phyloP scores from a whole-genome alignment of 2,113 vertebrate species.

The Dendrocopos noguchii region DNA sequence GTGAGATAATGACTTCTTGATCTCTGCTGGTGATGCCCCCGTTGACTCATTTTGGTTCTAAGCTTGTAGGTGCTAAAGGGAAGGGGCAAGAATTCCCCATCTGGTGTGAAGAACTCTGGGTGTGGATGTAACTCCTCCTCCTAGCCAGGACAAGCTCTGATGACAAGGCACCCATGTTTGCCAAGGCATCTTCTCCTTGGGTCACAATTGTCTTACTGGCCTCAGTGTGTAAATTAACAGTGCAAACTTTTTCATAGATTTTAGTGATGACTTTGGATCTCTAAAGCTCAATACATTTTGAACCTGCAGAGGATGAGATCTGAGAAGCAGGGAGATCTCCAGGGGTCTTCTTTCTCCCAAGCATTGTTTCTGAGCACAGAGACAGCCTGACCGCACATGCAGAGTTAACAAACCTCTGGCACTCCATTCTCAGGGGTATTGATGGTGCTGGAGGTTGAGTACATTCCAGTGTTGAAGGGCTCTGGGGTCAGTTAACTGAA shows the following conservation, averaged over 20 bases:
- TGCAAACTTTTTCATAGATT: not conserved
- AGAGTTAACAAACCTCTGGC: not conserved
- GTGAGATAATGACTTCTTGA: too few species aligned
- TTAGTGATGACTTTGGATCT: not conserved
- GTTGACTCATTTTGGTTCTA: not conserved
- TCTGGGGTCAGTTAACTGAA: not conserved
- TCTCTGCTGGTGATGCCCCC: too few species aligned
- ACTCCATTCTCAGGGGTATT: accelerated
- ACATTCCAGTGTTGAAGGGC: not conserved
- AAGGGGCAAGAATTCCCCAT: not conserved
- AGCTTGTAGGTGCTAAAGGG: not conserved
- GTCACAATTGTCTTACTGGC: not conserved
- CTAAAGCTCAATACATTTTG: not conserved
- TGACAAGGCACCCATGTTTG: accelerated
- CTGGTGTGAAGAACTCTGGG: not conserved
- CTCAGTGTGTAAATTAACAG: not conserved
- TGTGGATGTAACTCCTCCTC: not conserved
- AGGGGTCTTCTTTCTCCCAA: not conserved
- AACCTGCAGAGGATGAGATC: not conserved
- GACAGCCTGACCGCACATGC: not conserved
- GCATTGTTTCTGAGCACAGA: not conserved
- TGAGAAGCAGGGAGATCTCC: not conserved
- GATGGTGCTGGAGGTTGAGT: not conserved
- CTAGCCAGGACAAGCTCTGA: not conserved
- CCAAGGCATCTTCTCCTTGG: not conserved